These are phyloP conservation scores for Microcebus ravelobensis DNA, from an alignment of 2,113 vertebrate genomes.

Conservation along the genomic window DNA sequence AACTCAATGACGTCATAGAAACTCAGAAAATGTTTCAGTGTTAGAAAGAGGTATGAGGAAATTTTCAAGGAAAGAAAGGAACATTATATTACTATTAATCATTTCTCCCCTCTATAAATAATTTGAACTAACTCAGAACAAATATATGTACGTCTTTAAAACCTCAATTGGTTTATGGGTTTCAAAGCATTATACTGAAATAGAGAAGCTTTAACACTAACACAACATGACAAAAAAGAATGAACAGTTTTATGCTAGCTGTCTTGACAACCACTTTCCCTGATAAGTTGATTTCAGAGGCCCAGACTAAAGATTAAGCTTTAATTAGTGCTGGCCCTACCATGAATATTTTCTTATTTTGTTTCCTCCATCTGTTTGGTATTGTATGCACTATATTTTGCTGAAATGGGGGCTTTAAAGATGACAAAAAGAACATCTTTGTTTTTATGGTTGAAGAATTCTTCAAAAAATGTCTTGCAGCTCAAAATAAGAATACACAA, in stretches of 20 bases:
- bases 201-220: neutral
- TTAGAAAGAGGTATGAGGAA: neutral
- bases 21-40: neutral
- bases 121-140: neutral
- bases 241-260: neutral
- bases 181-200: neutral
- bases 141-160: neutral
- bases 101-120: neutral
- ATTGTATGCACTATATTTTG: neutral
- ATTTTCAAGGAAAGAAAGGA: neutral
- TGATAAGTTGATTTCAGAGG: neutral
- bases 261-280: neutral
- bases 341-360: constrained; percentile 12
- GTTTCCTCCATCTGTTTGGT: constrained; percentile 14
- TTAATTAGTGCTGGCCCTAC: neutral
- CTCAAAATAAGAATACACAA: neutral
- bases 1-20: neutral
- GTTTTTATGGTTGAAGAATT: neutral
- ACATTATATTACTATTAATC: neutral
- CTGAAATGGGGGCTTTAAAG: neutral
- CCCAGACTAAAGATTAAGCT: neutral
- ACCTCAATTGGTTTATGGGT: neutral
- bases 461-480: neutral
- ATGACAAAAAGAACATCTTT: constrained; percentile 22
- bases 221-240: neutral